Base-by-base conservation (phyloP, 1,140 invertebrate genomes). In the Batillaria attramentaria region DNA sequence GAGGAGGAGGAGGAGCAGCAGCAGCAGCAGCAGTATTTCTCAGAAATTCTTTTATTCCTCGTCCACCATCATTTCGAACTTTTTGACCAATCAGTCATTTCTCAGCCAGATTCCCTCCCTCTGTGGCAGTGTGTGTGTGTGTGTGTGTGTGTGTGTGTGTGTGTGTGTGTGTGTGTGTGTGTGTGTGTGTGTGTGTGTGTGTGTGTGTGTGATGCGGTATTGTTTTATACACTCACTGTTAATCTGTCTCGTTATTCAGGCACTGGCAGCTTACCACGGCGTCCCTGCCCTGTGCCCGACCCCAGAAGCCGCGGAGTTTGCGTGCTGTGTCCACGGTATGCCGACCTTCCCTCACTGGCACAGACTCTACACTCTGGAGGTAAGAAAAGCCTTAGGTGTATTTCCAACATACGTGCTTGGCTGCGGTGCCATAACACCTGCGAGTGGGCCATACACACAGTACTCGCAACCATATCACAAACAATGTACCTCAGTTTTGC, bases 121-220 rank as follows among this genome's bases (percentile, higher is more conserved):
- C 24, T 10, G 46, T 24, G 10, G 46, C 46, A 13, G 10, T 24
- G 46, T 10, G 10, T 50, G 46, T 50, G 10, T 13, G 46, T 50
- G 46, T 50, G 46, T 50, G 46, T 50, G 46, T 50, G 46, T 50
- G 46, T 50, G 46, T 50, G 46, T 50, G 46, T 50, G 46, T 50
- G 46, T 50, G 46, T 50, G 46, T 50, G 46, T 50, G 46, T 50
- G 46, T 50, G 46, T 50, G 46, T 50, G 46, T 50, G 46, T 50
- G 46, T 50, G 46, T 50, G 46, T 50, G 46, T 50, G 46, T 50
- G 46, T 50, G 46, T 50, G 46, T 50, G 46, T 50, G 46, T 50
- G 46, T 50, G 46, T 50, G 10, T 50, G 10, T 50, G 46, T 50
- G n/a, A n/a, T n/a, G n/a, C 46, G 10, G 46, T 50, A 10, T 50